Conservation (phyloP, 2,888 invertebrate genomes). For the Cetonia aurata region DNA sequence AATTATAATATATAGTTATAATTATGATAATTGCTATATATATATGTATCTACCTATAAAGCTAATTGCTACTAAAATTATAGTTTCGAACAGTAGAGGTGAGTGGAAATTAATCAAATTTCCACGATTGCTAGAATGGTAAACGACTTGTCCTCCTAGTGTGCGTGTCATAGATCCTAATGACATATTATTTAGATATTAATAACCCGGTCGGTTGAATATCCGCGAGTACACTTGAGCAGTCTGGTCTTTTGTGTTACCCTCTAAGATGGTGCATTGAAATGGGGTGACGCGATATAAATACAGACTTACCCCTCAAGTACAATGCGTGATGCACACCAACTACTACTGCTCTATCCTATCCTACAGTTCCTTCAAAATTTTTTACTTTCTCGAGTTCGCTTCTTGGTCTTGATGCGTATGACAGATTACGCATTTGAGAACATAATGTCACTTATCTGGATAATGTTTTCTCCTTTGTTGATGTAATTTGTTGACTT, state of each 20-base stretch:
- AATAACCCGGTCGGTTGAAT: conserved; percentile 52
- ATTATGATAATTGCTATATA: too few species aligned
- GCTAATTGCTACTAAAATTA: too few species aligned
- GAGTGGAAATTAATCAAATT: conserved; percentile 13
- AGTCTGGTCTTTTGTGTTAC: conserved; percentile 54
- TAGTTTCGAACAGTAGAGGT: too few species aligned
- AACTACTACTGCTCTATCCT: conserved; percentile 15
- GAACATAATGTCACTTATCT: neutral
- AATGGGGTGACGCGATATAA: conserved; percentile 50
- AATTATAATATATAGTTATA: too few species aligned
- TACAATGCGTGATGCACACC: conserved; percentile 40
- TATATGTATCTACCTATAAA: too few species aligned
- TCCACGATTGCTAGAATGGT: conserved; percentile 7
- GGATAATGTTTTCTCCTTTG: neutral
- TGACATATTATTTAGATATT: conserved; percentile 54
- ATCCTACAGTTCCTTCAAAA: conserved; percentile 39
- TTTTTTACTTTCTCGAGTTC: conserved; percentile 9
- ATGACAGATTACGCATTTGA: too few species aligned
- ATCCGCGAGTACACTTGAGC: conserved; percentile 52
- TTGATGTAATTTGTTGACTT: neutral
- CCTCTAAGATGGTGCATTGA: conserved; percentile 57
- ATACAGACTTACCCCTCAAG: conserved; percentile 46
- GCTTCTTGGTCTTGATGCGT: neutral
- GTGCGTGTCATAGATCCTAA: conserved; percentile 41
- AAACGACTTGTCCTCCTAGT: neutral